phyloP scores from a whole-genome alignment of 1,140 invertebrate genomes.

The Laupala kohalensis region DNA sequence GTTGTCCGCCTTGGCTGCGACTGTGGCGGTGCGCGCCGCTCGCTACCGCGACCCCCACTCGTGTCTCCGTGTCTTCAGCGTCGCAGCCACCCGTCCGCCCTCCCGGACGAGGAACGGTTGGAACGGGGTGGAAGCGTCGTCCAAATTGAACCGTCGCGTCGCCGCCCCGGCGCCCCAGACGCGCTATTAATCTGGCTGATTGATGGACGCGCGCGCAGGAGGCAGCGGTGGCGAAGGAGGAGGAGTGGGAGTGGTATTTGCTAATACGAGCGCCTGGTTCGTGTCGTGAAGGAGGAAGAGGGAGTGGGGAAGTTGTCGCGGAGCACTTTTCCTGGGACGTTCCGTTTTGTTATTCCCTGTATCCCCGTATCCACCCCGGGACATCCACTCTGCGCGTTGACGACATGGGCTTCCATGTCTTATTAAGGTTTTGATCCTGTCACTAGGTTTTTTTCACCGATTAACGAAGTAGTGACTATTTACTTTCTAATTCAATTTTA shows the following conservation, averaged over 20 bases:
- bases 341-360: no score
- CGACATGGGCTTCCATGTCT: no score
- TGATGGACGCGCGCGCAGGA: not conserved
- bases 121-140: not conserved
- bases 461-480: no score
- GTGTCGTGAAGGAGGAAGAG: not conserved
- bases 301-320: not conserved
- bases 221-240: not conserved
- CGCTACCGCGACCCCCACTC: no score
- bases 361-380: no score
- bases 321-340: no score
- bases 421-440: no score
- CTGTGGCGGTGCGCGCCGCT: not conserved
- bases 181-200: not conserved
- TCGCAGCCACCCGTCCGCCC: no score
- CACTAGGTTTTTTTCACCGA: no score
- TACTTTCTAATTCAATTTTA: no score
- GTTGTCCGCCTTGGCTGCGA: not conserved
- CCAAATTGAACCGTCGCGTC: not conserved
- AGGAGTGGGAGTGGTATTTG: not conserved
- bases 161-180: not conserved
- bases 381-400: no score
- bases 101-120: not conserved
- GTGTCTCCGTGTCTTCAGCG: no score
- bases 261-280: not conserved